Conservation (phyloP, 2,888 invertebrate species). For the Mylabris sibirica region DNA sequence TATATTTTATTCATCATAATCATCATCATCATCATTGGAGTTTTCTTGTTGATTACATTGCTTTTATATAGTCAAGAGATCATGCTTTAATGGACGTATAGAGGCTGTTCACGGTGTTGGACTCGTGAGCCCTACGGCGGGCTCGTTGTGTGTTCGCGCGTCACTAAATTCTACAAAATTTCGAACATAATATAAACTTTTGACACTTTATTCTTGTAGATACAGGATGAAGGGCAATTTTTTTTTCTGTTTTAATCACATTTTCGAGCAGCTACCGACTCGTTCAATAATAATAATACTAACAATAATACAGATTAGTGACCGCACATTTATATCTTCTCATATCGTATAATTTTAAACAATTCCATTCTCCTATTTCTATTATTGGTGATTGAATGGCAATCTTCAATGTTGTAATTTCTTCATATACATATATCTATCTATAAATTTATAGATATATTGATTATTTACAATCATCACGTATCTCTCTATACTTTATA, state of each 20-base stretch:
- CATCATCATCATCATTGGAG: not conserved
- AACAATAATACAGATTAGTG: conserved; percentile 9
- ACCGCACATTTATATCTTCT: not conserved
- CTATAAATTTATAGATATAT: not conserved
- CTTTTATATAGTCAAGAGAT: conserved; percentile 9
- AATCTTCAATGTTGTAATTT: not conserved
- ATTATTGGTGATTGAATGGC: not conserved
- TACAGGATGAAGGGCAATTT: too few species aligned
- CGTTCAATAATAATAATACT: too few species aligned
- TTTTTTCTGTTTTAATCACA: not conserved
- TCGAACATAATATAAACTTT: not conserved
- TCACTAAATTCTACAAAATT: not conserved
- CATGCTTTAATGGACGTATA: conserved; percentile 7
- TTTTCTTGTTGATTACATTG: conserved; percentile 1
- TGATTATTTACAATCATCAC: conserved; percentile 6
- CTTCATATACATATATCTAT: not conserved
- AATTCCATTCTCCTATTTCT: not conserved
- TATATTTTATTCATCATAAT: not conserved
- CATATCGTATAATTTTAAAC: conserved; percentile 4
- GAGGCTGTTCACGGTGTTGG: conserved; percentile 15
- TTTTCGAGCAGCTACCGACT: too few species aligned
- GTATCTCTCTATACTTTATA: not conserved
- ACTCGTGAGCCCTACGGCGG: conserved; percentile 8
- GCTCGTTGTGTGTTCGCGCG: conserved; percentile 8
- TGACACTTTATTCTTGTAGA: too few species aligned